Percentiles rank a stretch among this genome's conserved stretches.
Conservation (phyloP, 2,797 vertebrate genomes). For the Anableps anableps region DNA sequence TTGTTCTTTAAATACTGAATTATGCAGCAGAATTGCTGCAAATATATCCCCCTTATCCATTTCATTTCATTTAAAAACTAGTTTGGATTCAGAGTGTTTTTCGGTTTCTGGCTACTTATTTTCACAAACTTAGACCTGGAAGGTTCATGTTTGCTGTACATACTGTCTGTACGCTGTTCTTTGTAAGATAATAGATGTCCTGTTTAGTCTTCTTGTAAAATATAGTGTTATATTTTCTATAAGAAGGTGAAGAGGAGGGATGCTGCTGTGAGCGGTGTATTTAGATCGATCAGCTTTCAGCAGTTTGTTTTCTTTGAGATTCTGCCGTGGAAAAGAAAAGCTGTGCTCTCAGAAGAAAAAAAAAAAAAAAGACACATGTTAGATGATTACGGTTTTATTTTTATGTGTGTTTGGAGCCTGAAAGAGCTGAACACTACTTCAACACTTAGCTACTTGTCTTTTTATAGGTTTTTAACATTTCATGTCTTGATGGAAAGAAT, state of each 20-base stretch:
- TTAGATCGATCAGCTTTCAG: conserved; percentile 19
- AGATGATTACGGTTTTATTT: not conserved
- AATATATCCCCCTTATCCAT: not conserved
- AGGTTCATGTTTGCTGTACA: conserved; percentile 61
- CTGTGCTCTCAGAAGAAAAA: conserved; percentile 16
- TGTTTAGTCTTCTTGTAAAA: conserved; percentile 75
- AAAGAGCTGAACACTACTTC: not conserved
- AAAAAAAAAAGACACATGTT: not conserved
- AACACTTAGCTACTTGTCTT: conserved; percentile 2
- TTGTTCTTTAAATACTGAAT: not conserved
- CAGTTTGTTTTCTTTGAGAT: conserved; percentile 25
- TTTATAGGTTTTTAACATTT: conserved; percentile 37
- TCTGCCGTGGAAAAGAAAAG: conserved; percentile 25
- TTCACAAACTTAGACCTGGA: conserved; percentile 3
- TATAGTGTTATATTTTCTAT: conserved; percentile 81
- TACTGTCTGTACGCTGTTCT: conserved; percentile 58
- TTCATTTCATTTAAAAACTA: not conserved
- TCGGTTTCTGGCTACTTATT: conserved; percentile 15
- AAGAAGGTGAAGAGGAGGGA: conserved; percentile 69
- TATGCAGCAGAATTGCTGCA: not conserved
- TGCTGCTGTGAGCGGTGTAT: conserved; percentile 61
- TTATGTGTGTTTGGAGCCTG: conserved; percentile 4
- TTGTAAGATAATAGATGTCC: conserved; percentile 76
- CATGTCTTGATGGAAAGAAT: conserved; percentile 10
- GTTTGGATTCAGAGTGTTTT: conserved; percentile 23